phyloP scores from a whole-genome alignment of 2,797 vertebrate species.

The Cossypha heuglini region DNA sequence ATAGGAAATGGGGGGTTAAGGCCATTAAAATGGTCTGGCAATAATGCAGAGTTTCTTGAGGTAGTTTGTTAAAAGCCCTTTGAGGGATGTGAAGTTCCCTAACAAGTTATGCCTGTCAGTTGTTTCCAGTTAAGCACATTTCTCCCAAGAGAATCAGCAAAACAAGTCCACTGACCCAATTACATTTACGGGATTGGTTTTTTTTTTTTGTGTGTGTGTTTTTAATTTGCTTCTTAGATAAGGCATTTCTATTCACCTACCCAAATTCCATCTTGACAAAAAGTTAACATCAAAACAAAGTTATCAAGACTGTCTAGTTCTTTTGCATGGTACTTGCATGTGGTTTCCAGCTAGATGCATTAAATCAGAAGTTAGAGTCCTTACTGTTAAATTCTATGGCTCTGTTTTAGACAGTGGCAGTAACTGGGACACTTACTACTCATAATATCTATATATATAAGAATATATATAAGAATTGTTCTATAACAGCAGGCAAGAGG shows the following conservation, averaged over 20 bases:
- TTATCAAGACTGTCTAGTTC: neutral
- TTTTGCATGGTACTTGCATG: neutral
- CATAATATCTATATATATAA: neutral
- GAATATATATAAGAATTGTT: neutral
- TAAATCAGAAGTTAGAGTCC: neutral
- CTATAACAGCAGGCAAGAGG: neutral
- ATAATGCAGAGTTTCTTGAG: neutral
- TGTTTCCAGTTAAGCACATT: neutral
- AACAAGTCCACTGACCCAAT: neutral
- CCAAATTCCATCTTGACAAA: neutral
- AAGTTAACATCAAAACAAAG: neutral
- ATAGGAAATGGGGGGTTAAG: neutral
- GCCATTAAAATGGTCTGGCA: neutral
- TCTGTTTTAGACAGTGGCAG: neutral
- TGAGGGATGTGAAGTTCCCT: neutral
- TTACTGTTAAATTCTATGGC: neutral
- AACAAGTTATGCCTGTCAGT: neutral
- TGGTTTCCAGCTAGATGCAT: neutral
- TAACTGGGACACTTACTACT: neutral
- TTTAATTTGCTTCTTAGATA: neutral
- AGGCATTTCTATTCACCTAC: neutral
- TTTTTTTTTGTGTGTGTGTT: neutral
- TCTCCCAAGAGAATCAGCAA: neutral
- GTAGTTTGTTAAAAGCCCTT: neutral
- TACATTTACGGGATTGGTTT: rapidly evolving